Evolutionary conservation across 2,113 vertebrate species (phyloP).

Genomic region (Periophthalmus modestus): DNA sequence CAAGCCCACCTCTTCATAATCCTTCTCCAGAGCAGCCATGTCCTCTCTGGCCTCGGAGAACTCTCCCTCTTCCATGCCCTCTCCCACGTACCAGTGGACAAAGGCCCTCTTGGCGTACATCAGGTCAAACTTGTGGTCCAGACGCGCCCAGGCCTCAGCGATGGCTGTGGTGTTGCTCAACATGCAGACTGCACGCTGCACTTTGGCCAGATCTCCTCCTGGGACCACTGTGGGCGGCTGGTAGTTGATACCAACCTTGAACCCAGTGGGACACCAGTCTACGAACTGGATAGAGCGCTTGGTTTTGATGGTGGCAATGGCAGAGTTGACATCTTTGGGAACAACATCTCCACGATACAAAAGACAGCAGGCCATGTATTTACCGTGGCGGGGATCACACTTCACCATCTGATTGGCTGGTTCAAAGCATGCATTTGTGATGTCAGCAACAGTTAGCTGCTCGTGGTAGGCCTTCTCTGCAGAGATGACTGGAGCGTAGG

Average conservation of each 20-base stretch:
- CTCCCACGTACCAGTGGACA: conserved; percentile 85
- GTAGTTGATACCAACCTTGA: conserved; percentile 86
- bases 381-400: conserved; percentile 77
- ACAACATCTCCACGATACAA: conserved; percentile 80
- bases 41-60: conserved; percentile 87
- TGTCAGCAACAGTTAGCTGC: conserved; percentile 77
- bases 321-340: conserved; percentile 81
- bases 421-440: conserved; percentile 79
- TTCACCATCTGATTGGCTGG: conserved; percentile 82
- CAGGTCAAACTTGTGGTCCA: conserved; percentile 87
- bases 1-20: conserved; percentile 86
- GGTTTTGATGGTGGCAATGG: conserved; percentile 81
- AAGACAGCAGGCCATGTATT: conserved; percentile 83
- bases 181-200: conserved; percentile 84
- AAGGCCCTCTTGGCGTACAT: conserved; percentile 88
- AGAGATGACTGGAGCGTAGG: conserved; percentile 78
- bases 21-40: conserved; percentile 88
- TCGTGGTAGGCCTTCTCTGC: conserved; percentile 82
- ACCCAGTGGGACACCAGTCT: conserved; percentile 66
- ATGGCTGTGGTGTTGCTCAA: conserved; percentile 87
- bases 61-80: conserved; percentile 86
- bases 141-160: conserved; percentile 84
- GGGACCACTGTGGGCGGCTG: conserved; percentile 85
- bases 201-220: conserved; percentile 84
- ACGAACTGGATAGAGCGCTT: conserved; percentile 69